These are phyloP conservation scores for Drosophila paulistorum DNA, from an alignment of 1,140 invertebrate species.

Conservation along the genomic window DNA sequence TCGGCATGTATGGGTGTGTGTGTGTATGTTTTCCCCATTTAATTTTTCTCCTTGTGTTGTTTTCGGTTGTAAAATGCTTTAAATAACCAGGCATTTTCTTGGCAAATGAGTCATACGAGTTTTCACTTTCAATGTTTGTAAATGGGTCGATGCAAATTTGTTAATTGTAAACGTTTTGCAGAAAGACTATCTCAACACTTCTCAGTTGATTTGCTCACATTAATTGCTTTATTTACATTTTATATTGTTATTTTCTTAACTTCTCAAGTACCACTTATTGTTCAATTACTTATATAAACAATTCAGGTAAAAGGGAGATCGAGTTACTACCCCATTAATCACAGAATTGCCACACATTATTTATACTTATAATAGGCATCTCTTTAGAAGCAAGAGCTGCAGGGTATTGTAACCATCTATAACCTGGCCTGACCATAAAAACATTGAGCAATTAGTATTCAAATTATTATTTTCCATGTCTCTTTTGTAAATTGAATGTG, in stretches of 20 bases:
- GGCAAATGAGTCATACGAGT: slow-evolving; percentile 61
- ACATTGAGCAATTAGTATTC: slow-evolving; percentile 37
- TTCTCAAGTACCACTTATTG: slow-evolving; percentile 40
- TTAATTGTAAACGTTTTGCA: not conserved
- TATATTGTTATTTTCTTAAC: slow-evolving; percentile 19
- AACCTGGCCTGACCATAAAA: slow-evolving; percentile 43
- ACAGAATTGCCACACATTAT: too few relatives aligned
- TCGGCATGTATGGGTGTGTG: not conserved
- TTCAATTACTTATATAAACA: slow-evolving; percentile 55
- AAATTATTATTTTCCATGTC: slow-evolving; percentile 32
- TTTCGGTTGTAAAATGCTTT: slow-evolving; percentile 35
- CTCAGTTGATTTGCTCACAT: slow-evolving; percentile 30
- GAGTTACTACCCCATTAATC: not conserved
- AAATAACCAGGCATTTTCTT: slow-evolving; percentile 54
- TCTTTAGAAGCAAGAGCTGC: too few relatives aligned
- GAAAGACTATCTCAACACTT: slow-evolving; percentile 31
- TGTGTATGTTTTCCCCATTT: not conserved
- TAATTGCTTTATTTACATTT: not conserved
- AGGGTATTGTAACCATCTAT: not conserved
- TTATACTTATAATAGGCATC: too few relatives aligned
- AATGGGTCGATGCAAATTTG: slow-evolving; percentile 6
- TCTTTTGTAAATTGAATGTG: slow-evolving; percentile 50
- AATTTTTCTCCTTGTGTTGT: slow-evolving; percentile 6
- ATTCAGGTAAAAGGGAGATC: slow-evolving; percentile 42
- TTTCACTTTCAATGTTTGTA: slow-evolving; percentile 27